Evolutionary conservation across 2,888 invertebrate genomes (phyloP), one percentile per base, ranked within the genome.

Genomic region (Ganaspis brasiliensis): DNA sequence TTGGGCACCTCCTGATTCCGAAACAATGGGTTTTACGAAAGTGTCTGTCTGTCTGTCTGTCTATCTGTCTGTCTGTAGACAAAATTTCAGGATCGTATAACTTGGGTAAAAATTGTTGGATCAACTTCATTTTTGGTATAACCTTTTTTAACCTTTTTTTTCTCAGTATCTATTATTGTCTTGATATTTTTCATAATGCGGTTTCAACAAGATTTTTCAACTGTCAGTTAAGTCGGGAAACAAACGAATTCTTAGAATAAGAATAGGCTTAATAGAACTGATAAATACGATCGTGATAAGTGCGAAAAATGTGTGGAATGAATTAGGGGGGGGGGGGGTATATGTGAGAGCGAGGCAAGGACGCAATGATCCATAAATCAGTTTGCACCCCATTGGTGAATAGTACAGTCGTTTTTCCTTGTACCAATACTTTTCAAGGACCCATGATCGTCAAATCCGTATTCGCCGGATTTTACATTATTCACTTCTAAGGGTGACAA

Each of bases 321-420:
- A 1, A 14, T 63, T 14, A 40, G 21, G 40, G n/a, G n/a, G n/a
- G n/a, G n/a, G n/a, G n/a, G n/a, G n/a, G n/a, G 3, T 26, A 16
- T 67, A 45, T 63, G 24, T 67, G 45, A n/a, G 21, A 67, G 45
- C 24, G 21, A 67, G 40, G 12, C 24, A 45, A 9, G 24, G 24
- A 40, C 19, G 5, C 21, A 24, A 24, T 67, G n/a, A 37, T 24
- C 67, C 45, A 67, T 67, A 67, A 67, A 67, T 67, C 67, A 67
- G 45, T 67, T 67, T 26, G n/a, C n/a, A n/a, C n/a, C n/a, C 31
- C 31, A 40, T 45, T 45, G 24, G 45, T n/a, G 67, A n/a, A 45
- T 45, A 45, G 24, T 9, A 45, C 45, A 67, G 16, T 26, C n/a
- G n/a, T 67, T 26, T n/a, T 24, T 8, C n/a, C 45, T 26, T 40